Conservation (phyloP, 1,140 invertebrate species). For the Sitophilus oryzae region DNA sequence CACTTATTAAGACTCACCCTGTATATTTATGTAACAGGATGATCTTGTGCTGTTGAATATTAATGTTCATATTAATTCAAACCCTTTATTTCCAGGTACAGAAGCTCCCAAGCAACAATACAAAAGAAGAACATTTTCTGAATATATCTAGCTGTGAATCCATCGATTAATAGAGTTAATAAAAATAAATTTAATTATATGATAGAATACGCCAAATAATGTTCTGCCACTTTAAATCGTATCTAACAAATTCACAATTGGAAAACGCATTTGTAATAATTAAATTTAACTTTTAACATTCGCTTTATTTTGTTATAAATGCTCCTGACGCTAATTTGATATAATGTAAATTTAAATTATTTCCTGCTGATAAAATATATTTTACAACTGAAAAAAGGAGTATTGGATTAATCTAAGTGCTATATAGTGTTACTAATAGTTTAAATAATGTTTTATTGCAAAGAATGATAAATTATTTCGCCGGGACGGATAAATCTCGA, state of each 20-base stretch:
- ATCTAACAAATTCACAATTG: background rate
- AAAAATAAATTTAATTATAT: background rate
- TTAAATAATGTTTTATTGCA: background rate
- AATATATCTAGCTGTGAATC: background rate
- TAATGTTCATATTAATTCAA: background rate
- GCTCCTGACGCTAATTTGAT: background rate
- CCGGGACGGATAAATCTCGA: background rate
- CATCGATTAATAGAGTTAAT: background rate
- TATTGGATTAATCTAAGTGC: background rate
- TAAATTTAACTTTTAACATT: background rate
- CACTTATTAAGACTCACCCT: too few relatives aligned
- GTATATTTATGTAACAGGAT: background rate
- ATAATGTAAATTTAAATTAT: background rate
- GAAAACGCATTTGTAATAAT: background rate
- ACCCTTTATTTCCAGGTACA: background rate
- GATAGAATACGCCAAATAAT: background rate
- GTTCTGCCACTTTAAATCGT: background rate
- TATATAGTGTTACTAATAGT: background rate
- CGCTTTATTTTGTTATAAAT: too few relatives aligned
- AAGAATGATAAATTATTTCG: background rate
- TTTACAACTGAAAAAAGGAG: background rate
- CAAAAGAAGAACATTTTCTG: background rate
- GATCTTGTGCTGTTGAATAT: background rate
- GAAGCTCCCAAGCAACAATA: background rate
- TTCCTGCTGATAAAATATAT: background rate